A percentile compares a stretch with the other conserved stretches of the same genome.
Evolutionary conservation across 2,888 invertebrate species (phyloP).

Genomic region (Axea sp.): DNA sequence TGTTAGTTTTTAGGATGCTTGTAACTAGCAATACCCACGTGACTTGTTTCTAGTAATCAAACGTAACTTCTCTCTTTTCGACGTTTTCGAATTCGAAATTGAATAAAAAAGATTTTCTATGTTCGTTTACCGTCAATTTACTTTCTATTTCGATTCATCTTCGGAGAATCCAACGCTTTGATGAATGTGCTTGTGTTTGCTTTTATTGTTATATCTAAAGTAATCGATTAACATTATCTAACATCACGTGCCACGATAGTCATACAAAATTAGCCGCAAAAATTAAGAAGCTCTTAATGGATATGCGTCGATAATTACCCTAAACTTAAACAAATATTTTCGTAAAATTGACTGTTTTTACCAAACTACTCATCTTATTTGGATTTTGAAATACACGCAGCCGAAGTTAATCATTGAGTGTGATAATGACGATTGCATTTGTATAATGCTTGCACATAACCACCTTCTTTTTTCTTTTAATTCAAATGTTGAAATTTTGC

Average conservation of each 20-base stretch:
- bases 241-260: slow-evolving; percentile 58
- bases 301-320: slow-evolving; percentile 55
- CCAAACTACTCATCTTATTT: slow-evolving; percentile 9
- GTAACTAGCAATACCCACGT: no score
- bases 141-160: slow-evolving; percentile 38
- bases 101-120: slow-evolving; percentile 12
- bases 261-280: slow-evolving; percentile 49
- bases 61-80: no score
- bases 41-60: no score
- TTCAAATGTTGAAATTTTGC: no score
- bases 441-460: no score
- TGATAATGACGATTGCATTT: no score
- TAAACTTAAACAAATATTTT: slow-evolving; percentile 35
- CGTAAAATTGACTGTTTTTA: slow-evolving; percentile 25
- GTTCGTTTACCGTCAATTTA: slow-evolving; percentile 12
- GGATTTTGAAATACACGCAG: slow-evolving; percentile 3
- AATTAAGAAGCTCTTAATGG: slow-evolving; percentile 56
- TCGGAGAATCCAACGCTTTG: slow-evolving; percentile 20
- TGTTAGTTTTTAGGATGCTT: no score
- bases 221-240: slow-evolving; percentile 57
- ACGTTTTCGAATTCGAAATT: no score
- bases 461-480: no score
- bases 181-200: slow-evolving; percentile 20
- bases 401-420: no score
- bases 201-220: slow-evolving; percentile 44